A percentile compares a stretch with the other conserved stretches of the same genome.
phyloP scores from a whole-genome alignment of 2,888 invertebrate species.

The Torymus tubicola region DNA sequence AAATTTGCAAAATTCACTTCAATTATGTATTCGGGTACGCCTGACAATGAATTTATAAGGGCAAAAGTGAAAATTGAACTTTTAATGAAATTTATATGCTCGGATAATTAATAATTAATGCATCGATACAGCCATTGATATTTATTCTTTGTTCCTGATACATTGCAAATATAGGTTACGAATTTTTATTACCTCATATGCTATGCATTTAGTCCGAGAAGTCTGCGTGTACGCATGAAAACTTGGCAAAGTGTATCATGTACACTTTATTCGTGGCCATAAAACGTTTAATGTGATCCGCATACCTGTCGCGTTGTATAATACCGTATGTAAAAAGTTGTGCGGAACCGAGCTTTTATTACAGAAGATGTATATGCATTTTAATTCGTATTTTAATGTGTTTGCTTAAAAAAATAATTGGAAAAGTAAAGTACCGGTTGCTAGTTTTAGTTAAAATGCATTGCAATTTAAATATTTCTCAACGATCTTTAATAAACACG shows the following conservation, averaged over 20 bases:
- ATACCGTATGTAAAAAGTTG: slow-evolving; percentile 17
- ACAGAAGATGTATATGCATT: slow-evolving; percentile 28
- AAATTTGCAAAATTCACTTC: too few relatives aligned
- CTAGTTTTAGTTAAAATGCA: neutral
- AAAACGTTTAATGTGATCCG: slow-evolving; percentile 45
- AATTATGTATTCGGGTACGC: neutral
- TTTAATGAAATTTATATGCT: slow-evolving; percentile 5
- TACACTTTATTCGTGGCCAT: slow-evolving; percentile 28
- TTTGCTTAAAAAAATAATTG: slow-evolving; percentile 2
- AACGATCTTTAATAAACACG: too few relatives aligned
- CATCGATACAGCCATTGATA: slow-evolving; percentile 6
- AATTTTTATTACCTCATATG: slow-evolving; percentile 4
- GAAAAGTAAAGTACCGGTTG: neutral
- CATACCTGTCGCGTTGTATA: slow-evolving; percentile 21
- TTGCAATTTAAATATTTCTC: too few relatives aligned
- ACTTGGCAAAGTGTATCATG: slow-evolving; percentile 16
- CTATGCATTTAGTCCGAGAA: neutral
- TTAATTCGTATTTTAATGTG: slow-evolving; percentile 27
- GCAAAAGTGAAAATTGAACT: neutral
- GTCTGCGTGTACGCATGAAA: neutral
- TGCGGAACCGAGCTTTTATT: slow-evolving; percentile 30
- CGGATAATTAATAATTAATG: slow-evolving; percentile 19
- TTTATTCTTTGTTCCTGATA: neutral
- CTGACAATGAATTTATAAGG: neutral
- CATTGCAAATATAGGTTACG: neutral